These are phyloP conservation scores for Opisthocomus hoazin DNA, from an alignment of 2,113 vertebrate genomes.

Conservation along the genomic window DNA sequence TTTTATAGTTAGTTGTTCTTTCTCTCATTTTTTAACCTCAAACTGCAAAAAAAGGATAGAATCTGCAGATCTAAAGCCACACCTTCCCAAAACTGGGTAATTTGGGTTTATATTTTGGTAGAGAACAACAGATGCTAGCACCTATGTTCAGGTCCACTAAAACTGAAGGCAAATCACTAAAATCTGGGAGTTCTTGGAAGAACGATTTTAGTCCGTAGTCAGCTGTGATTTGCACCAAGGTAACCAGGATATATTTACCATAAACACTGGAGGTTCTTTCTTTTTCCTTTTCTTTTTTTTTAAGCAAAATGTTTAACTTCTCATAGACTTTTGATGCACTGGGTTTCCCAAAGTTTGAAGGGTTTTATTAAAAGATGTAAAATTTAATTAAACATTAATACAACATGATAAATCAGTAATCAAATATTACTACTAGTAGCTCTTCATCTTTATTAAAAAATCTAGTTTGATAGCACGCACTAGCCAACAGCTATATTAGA, in stretches of 20 bases:
- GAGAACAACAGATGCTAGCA: background rate
- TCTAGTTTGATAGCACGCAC: background rate
- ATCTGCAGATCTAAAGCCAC: background rate
- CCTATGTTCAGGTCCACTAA: background rate
- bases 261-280: background rate
- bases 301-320: background rate
- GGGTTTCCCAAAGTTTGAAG: background rate
- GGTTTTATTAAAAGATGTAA: background rate
- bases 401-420: background rate
- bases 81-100: background rate
- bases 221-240: background rate
- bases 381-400: background rate
- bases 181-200: background rate
- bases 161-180: background rate
- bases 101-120: background rate
- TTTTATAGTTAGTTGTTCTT: background rate
- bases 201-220: background rate
- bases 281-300: too few species aligned
- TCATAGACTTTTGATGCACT: background rate
- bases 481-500: background rate
- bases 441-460: background rate
- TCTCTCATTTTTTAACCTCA: background rate
- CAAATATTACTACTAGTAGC: background rate
- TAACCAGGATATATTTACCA: background rate
- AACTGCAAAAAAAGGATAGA: background rate